Evolutionary conservation across 2,888 invertebrate species (phyloP).

Genomic region (Pandemis heparana): DNA sequence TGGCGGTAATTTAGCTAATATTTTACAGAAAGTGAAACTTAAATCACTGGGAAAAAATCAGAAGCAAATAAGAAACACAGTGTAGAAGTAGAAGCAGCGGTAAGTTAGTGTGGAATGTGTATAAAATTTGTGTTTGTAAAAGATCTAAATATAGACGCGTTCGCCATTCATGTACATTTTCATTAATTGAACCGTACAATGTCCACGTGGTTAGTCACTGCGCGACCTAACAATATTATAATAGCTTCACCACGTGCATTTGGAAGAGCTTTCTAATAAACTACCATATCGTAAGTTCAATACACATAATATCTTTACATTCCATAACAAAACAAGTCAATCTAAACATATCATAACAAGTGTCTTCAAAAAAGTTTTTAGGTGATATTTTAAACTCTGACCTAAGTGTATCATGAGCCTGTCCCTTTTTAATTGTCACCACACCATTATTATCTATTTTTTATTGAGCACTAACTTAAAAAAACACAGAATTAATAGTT

Average conservation of each 20-base stretch:
- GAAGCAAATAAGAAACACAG: not conserved
- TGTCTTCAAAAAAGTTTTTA: not conserved
- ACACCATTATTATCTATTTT: not conserved
- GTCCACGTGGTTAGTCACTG: slow-evolving; percentile 55
- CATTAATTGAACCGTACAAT: slow-evolving; percentile 44
- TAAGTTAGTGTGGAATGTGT: slow-evolving; percentile 36
- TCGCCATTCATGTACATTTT: slow-evolving; percentile 28
- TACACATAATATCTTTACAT: slow-evolving; percentile 59
- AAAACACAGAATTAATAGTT: too few relatives aligned
- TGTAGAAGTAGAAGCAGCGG: slow-evolving; percentile 8
- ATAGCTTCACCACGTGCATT: slow-evolving; percentile 63
- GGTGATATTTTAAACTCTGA: not conserved
- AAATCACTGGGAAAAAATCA: not conserved
- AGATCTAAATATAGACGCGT: slow-evolving; percentile 37
- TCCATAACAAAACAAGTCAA: slow-evolving; percentile 59
- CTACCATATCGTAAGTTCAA: slow-evolving; percentile 68
- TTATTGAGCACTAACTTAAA: too few relatives aligned
- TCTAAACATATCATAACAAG: slow-evolving; percentile 47
- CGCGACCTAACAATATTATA: slow-evolving; percentile 50
- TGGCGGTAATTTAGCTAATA: slow-evolving; percentile 64
- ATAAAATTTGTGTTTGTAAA: slow-evolving; percentile 30
- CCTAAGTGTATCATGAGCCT: not conserved
- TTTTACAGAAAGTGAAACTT: slow-evolving; percentile 58
- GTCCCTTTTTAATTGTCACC: not conserved
- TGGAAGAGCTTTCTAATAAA: slow-evolving; percentile 74